A percentile compares a stretch with the other conserved stretches of the same genome.
phyloP scores from a whole-genome alignment of 2,113 vertebrate species.

The Scortum barcoo region DNA sequence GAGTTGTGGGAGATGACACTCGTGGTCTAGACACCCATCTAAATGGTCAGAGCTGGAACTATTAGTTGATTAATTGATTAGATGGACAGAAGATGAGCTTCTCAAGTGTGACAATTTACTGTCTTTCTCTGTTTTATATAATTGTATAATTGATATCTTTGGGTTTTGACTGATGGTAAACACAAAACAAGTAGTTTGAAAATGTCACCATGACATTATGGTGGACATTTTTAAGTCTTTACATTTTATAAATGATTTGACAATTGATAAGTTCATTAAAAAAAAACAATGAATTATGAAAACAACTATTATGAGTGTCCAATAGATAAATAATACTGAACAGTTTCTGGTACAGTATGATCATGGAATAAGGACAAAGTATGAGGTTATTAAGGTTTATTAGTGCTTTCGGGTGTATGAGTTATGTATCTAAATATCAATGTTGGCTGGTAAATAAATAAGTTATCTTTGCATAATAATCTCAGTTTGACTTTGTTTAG shows the following conservation, averaged over 20 bases:
- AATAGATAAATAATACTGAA: neutral
- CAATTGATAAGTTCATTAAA: neutral
- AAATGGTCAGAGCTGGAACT: neutral
- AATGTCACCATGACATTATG: neutral
- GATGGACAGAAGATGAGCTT: neutral
- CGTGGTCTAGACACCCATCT: no score
- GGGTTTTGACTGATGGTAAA: neutral
- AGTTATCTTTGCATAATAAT: no score
- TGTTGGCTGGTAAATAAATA: neutral
- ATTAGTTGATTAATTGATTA: no score
- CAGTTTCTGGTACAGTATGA: neutral
- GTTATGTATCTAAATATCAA: neutral
- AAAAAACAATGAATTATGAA: neutral
- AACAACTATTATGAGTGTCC: neutral
- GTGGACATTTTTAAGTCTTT: neutral
- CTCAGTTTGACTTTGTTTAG: neutral
- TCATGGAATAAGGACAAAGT: neutral
- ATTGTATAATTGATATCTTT: neutral
- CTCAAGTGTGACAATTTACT: neutral
- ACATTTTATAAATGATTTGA: neutral
- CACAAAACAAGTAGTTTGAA: neutral
- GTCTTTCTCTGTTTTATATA: neutral
- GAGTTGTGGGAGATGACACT: neutral
- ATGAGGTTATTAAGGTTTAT: neutral
- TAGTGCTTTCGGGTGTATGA: neutral